Base-by-base conservation (phyloP, 2,113 vertebrate species). In the Piprites chloris region DNA sequence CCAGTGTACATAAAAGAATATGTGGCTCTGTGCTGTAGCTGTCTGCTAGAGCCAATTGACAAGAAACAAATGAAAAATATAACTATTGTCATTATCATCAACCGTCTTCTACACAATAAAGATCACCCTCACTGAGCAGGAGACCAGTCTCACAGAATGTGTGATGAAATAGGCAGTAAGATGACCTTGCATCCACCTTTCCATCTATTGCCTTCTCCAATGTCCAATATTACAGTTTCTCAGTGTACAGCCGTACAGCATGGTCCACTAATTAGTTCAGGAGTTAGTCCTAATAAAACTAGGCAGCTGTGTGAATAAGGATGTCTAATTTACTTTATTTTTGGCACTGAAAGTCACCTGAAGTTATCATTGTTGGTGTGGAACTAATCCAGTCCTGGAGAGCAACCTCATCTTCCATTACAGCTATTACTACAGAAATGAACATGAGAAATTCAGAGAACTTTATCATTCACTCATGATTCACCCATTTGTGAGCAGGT, bases 1-100 rank as follows among this genome's bases (percentile, higher is more conserved):
- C 90, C 95, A 97, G 79, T 33, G 73, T 11, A 90, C 85, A 97
- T 97, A 96, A 97, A 87, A 76, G 39, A 81, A 37, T 41, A 61
- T 35, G 28, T 83, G 85, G 30, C 85, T 83, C 11, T 19, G 9
- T 68, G 87, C 73, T 83, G 81, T 82, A 76, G 35, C 75, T 86
- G 68, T 63, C 71, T 94, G 55, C 81, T 94, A 61, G 50, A 72
- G 53, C 67, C 22, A 76, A 67, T 9, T 75, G 93, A 86, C 62
- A 88, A 52, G 67, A 65, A 91, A 65, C 66, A 94, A 82, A 77
- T 66, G 67, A 68, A 92, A 93, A 93, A 55, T 23, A 12, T 35
- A 92, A 66, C 44, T 22, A 5, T 41, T 78, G 75, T 62, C 62
- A 47, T 77, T 88, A 76, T 66, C 35, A 71, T 13, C 8, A 1